These are phyloP conservation scores for Leucoma salicis DNA, from an alignment of 2,888 invertebrate species.

Conservation along the genomic window DNA sequence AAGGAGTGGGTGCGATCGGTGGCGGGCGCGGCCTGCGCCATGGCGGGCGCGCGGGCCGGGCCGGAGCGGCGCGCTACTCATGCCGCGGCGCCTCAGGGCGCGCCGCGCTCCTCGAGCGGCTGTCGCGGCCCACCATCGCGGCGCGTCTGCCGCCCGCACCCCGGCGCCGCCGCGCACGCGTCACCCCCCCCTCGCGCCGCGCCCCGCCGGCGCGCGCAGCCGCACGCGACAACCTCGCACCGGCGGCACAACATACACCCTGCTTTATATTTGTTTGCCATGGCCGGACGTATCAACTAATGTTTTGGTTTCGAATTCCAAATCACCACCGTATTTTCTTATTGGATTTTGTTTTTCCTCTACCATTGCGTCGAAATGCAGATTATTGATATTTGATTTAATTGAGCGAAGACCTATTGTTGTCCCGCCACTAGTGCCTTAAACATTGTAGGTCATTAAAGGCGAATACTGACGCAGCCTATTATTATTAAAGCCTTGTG, in stretches of 20 bases:
- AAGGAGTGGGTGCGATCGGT: constrained; percentile 94
- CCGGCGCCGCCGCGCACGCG: constrained; percentile 49
- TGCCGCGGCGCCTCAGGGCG: constrained; percentile 82
- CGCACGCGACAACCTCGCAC: constrained; percentile 20
- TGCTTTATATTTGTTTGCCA: no score
- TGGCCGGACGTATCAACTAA: no score
- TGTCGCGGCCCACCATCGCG: constrained; percentile 82
- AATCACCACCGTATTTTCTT: no score
- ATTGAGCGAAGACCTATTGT: no score
- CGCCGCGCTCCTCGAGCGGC: constrained; percentile 82
- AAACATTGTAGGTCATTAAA: no score
- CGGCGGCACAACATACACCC: constrained; percentile 15
- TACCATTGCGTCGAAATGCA: no score
- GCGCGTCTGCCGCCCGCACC: constrained; percentile 76
- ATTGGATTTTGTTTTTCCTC: no score
- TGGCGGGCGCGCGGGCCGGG: constrained; percentile 80
- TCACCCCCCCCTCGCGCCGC: constrained; percentile 41
- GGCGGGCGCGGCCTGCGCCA: constrained; percentile 83
- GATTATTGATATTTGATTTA: no score
- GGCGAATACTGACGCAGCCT: no score
- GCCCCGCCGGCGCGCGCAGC: constrained; percentile 37
- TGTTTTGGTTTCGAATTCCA: no score
- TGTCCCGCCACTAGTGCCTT: no score
- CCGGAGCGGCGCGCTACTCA: constrained; percentile 79
- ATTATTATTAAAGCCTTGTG: no score